Percentiles rank a stretch among this genome's conserved stretches.
These are phyloP conservation scores for Galeopsomyia nigrocyanea DNA, from an alignment of 2,888 invertebrate species.

Conservation along the genomic window DNA sequence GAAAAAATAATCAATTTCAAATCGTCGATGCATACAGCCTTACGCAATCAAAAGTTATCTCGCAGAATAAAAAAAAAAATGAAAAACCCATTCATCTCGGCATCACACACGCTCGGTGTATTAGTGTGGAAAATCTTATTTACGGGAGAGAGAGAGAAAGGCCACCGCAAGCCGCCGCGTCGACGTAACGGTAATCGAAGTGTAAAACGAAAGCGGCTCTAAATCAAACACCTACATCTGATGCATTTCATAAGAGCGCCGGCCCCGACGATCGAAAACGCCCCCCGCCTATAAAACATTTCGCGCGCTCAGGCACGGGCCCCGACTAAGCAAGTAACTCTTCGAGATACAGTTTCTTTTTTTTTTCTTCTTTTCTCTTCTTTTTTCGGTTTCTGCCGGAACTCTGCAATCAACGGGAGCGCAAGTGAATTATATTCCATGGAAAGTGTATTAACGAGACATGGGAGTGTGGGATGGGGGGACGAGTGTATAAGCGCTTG, in stretches of 20 bases:
- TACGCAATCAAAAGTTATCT: slow-evolving; percentile 12
- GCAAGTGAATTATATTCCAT: slow-evolving; percentile 45
- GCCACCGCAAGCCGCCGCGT: not conserved
- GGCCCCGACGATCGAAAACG: slow-evolving; percentile 41
- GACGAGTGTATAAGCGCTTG: too few species aligned
- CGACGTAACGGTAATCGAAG: slow-evolving; percentile 46
- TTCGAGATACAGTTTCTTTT: too few species aligned
- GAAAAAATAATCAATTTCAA: too few species aligned
- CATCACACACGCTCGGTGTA: slow-evolving; percentile 23
- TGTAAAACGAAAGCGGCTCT: slow-evolving; percentile 43
- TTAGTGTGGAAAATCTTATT: slow-evolving; percentile 48
- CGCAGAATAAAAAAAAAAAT: not conserved
- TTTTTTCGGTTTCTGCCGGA: slow-evolving; percentile 27
- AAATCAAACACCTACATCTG: slow-evolving; percentile 47
- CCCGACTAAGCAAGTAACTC: too few species aligned
- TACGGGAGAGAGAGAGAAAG: slow-evolving; percentile 13
- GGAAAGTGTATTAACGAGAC: not conserved
- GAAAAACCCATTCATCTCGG: slow-evolving; percentile 28
- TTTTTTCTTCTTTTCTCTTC: not conserved
- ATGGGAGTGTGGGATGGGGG: too few species aligned
- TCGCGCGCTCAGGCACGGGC: slow-evolving; percentile 14
- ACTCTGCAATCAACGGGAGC: slow-evolving; percentile 45
- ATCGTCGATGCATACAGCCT: too few species aligned
- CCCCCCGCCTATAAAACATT: slow-evolving; percentile 42
- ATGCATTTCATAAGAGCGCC: slow-evolving; percentile 43